Percentiles rank a stretch among this genome's conserved stretches.
Evolutionary conservation across 2,113 vertebrate genomes (phyloP).

Genomic region (Bothrops jararaca): DNA sequence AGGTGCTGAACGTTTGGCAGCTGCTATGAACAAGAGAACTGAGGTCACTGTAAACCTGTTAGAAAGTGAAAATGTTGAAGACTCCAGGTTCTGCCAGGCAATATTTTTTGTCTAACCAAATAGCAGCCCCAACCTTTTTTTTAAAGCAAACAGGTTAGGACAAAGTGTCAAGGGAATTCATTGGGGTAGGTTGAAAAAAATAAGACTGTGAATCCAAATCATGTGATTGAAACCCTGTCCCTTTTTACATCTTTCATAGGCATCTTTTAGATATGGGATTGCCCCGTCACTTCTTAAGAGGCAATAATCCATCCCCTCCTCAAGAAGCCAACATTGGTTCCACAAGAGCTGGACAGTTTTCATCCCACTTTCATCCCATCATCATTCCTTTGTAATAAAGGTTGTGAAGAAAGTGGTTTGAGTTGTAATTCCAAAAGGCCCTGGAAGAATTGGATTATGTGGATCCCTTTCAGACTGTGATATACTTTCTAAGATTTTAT

Average conservation of each 20-base stretch:
- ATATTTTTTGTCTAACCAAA: neutral
- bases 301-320: neutral
- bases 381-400: neutral
- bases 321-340: neutral
- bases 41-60: neutral
- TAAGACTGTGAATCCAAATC: neutral
- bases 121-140: neutral
- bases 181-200: neutral
- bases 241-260: neutral
- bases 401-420: neutral
- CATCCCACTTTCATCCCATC: neutral
- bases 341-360: neutral
- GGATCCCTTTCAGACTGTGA: neutral
- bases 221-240: neutral
- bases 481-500: neutral
- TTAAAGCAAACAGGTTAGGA: neutral
- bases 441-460: neutral
- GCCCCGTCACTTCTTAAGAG: neutral
- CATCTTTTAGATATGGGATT: neutral
- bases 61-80: neutral
- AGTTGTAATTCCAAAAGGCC: neutral
- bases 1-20: neutral
- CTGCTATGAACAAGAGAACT: neutral
- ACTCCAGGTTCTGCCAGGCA: neutral
- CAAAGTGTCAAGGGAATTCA: neutral